A percentile compares a stretch with the other conserved stretches of the same genome.
These are phyloP conservation scores for Macropis europaea DNA, from an alignment of 2,888 invertebrate genomes.

Conservation along the genomic window DNA sequence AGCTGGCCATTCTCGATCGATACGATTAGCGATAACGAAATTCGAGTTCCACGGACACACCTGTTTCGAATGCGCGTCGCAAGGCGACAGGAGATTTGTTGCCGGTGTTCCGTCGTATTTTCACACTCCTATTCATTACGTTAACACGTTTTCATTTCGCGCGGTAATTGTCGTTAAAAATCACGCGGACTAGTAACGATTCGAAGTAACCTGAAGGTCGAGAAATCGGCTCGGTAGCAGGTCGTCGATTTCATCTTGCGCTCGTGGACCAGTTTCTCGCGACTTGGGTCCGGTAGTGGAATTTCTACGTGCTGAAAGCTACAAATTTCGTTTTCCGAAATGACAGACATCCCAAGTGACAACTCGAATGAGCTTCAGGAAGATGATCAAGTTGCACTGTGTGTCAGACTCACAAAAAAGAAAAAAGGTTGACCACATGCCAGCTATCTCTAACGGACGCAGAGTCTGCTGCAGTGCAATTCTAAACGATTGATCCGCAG, in stretches of 20 bases:
- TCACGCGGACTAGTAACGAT: constrained; percentile 28
- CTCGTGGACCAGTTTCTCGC: constrained; percentile 37
- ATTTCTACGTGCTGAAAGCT: constrained; percentile 33
- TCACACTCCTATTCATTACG: too few relatives aligned
- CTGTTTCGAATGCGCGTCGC: constrained; percentile 12
- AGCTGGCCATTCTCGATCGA: neutral
- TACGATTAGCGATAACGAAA: neutral
- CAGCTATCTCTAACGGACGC: too few relatives aligned
- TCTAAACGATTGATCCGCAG: too few relatives aligned
- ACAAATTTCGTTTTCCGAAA: neutral
- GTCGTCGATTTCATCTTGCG: constrained; percentile 34
- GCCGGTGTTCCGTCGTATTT: neutral
- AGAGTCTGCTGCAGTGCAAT: too few relatives aligned
- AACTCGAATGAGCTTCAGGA: too few relatives aligned
- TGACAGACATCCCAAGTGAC: too few relatives aligned
- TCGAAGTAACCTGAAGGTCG: constrained; percentile 2
- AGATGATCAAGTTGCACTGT: too few relatives aligned
- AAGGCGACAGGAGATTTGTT: neutral
- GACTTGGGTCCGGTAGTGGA: constrained; percentile 19
- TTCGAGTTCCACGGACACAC: neutral
- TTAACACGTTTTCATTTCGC: neutral
- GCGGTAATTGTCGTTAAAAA: constrained; percentile 1
- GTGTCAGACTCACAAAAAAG: too few relatives aligned
- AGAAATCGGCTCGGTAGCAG: constrained; percentile 14
- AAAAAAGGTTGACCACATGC: too few relatives aligned